Base-by-base conservation (phyloP, 1,140 invertebrate species). In the Halictus rubicundus region DNA sequence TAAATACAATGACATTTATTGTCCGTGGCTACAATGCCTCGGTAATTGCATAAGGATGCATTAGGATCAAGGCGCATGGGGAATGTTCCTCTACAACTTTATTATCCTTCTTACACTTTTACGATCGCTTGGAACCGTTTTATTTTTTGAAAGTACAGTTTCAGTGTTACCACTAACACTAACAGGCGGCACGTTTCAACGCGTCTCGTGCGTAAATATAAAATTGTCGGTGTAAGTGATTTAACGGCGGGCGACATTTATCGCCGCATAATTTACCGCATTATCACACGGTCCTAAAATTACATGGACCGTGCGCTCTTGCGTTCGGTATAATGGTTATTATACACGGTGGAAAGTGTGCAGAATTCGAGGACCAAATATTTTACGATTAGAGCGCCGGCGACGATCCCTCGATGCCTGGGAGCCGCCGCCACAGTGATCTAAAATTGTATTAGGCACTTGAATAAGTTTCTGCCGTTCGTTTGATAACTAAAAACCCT, bases 261-360 rank as follows among this genome's bases (percentile, higher is more conserved):
- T 25, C 69, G 32, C 10, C 57, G 69, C 57, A 59, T 72, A 72
- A 60, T 57, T 69, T n/a, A 37, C 52, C 12, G 52, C 14, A 5
- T 66, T 23, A 54, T 37, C 46, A 10, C 14, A 21, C 16, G 27
- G 37, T 74, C 37, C 49, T n/a, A 73, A 52, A 69, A 69, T 69
- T 54, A 12, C 16, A 16, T 21, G 27, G 49, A 3, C 66, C 46
- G 9, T 54, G 49, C 42, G 32, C 32, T 32, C 49, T 52, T 16
- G 9, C 9, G 16, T n/a, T 16, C 27, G 27, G 27, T 27, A 37
- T 37, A 63, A 21, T 42, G n/a, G 42, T 27, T 1, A 71, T 27
- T 12, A 1, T 21, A 19, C 14, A 14, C 4, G 6, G 25, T 60
- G 60, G 25, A 37, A 37, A 63, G 16, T 21, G 27, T 21, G 19